Conservation (phyloP, 2,797 vertebrate genomes). For the Sylvia borin region DNA sequence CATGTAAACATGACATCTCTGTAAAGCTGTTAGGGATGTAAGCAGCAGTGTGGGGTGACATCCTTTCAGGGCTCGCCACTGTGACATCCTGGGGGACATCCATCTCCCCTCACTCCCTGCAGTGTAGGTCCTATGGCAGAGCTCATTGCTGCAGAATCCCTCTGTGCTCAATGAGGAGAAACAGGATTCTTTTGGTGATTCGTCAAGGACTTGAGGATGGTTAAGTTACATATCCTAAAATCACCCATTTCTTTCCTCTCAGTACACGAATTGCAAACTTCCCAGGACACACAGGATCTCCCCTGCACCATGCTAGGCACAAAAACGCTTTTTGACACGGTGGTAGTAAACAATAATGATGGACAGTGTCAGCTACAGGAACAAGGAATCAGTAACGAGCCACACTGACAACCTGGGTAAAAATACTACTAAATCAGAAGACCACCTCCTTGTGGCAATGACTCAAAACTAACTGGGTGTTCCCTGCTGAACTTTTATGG, state of each 20-base stretch:
- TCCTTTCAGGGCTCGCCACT: neutral
- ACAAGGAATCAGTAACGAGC: neutral
- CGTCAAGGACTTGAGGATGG: neutral
- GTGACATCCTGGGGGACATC: neutral
- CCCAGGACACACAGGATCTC: neutral
- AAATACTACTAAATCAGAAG: neutral
- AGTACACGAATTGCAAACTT: neutral
- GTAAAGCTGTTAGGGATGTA: too few relatives aligned
- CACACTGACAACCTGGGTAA: neutral
- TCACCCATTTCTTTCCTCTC: neutral
- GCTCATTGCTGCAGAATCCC: neutral
- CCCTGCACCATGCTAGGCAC: neutral
- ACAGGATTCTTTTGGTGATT: neutral
- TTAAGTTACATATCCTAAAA: neutral
- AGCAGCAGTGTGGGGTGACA: neutral
- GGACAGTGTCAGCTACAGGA: neutral
- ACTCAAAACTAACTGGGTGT: neutral
- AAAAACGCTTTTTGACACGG: neutral
- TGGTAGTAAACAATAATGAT: neutral
- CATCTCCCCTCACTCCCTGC: neutral
- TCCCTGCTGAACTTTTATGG: neutral
- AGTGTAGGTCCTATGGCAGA: neutral
- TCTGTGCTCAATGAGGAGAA: neutral
- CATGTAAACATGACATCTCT: neutral
- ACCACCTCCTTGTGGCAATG: neutral